Evolutionary conservation across 2,888 invertebrate genomes (phyloP).

Genomic region (Dyspetes luteomarginatus): DNA sequence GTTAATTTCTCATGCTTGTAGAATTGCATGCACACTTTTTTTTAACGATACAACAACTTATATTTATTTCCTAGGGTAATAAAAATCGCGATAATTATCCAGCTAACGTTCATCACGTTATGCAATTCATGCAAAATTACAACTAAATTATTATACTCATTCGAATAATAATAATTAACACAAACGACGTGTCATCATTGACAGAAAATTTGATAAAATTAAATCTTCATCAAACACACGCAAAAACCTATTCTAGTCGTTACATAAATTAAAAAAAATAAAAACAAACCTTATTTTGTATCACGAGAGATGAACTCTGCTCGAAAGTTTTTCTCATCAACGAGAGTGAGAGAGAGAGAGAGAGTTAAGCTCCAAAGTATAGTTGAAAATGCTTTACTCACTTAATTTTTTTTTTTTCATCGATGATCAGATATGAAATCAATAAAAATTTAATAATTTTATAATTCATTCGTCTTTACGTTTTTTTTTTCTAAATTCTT

Average conservation of each 20-base stretch:
- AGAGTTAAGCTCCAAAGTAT: background rate
- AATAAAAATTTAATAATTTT: background rate
- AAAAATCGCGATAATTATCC: background rate
- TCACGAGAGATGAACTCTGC: background rate
- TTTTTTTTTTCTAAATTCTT: background rate
- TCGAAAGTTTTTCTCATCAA: background rate
- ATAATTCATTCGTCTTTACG: background rate
- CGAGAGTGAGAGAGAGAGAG: no score
- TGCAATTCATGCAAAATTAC: constrained; percentile 41
- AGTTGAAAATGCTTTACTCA: background rate
- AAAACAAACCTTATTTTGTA: background rate
- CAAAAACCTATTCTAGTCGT: background rate
- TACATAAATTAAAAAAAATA: background rate
- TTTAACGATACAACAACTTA: background rate
- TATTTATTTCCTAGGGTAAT: background rate
- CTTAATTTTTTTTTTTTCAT: background rate
- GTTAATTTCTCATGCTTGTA: constrained; percentile 17
- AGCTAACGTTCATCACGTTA: background rate
- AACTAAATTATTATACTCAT: background rate
- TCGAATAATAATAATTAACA: background rate
- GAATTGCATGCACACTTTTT: constrained; percentile 21
- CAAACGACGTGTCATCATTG: background rate
- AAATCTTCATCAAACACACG: background rate
- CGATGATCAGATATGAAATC: background rate
- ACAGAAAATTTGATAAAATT: background rate